phyloP scores from a whole-genome alignment of 2,888 invertebrate species.

The Coenonympha arcania region DNA sequence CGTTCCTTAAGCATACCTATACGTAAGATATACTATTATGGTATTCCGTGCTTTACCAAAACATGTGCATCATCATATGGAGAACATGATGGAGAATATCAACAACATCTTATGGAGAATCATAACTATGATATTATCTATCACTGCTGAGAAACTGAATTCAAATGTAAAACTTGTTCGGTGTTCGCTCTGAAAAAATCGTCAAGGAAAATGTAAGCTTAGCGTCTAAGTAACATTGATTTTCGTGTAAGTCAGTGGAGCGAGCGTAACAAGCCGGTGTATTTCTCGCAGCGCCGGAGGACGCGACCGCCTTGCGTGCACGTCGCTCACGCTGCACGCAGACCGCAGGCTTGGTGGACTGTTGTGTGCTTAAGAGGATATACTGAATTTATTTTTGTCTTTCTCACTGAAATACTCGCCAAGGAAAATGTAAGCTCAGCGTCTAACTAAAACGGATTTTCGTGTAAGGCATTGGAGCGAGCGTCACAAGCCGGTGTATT shows the following conservation, averaged over 20 bases:
- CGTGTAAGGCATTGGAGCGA: conserved; percentile 19
- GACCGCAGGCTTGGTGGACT: conserved; percentile 30
- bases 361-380: conserved; percentile 15
- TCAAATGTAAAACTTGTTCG: neutral
- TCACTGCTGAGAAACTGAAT: too few species aligned
- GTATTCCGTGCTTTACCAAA: too few species aligned
- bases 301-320: conserved; percentile 47
- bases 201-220: conserved; percentile 1
- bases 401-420: neutral
- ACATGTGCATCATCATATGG: too few species aligned
- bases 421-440: conserved; percentile 1
- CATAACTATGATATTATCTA: too few species aligned
- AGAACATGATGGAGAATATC: too few species aligned
- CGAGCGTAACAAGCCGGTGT: conserved; percentile 22
- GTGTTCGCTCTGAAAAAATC: neutral
- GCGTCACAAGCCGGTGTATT: conserved; percentile 22
- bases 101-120: too few species aligned
- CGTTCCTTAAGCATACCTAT: too few species aligned
- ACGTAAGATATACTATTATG: too few species aligned
- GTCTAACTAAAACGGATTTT: conserved; percentile 7
- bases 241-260: conserved; percentile 19
- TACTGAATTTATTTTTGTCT: neutral
- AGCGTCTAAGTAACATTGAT: neutral
- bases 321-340: conserved; percentile 46
- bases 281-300: conserved; percentile 25